Evolutionary conservation across 2,888 invertebrate genomes (phyloP).

Genomic region (Hydrotaea diabolus): DNA sequence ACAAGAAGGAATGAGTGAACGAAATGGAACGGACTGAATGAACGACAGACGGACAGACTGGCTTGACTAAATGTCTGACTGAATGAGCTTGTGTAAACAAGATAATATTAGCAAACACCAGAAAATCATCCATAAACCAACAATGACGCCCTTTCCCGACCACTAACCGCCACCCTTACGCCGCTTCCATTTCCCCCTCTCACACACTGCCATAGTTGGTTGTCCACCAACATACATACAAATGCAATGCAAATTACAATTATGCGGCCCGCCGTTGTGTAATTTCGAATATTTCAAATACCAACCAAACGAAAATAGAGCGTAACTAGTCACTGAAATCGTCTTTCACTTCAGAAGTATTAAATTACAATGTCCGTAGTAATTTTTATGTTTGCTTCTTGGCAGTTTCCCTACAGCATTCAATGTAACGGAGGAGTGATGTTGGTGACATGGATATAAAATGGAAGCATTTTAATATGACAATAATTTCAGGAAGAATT

Average conservation of each 20-base stretch:
- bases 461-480: no score
- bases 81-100: conserved; percentile 65
- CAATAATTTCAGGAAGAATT: no score
- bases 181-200: no score
- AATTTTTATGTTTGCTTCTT: background rate
- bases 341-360: conserved; percentile 45
- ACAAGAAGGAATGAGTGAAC: background rate
- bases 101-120: conserved; percentile 57
- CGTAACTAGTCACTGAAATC: conserved; percentile 4
- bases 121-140: background rate
- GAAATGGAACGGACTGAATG: background rate
- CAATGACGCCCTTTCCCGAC: no score
- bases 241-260: conserved; percentile 30
- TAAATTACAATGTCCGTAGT: conserved; percentile 61
- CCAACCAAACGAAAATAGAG: background rate
- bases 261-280: conserved; percentile 17
- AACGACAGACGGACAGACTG: background rate
- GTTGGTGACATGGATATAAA: no score
- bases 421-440: no score
- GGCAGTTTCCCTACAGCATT: background rate
- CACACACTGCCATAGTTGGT: no score
- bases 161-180: no score
- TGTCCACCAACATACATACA: background rate
- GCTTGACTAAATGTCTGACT: conserved; percentile 19
- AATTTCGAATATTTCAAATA: conserved; percentile 34